A percentile compares a stretch with the other conserved stretches of the same genome.
These are phyloP conservation scores for Eulemur macaco DNA, from an alignment of 2,113 vertebrate genomes.

Conservation along the genomic window DNA sequence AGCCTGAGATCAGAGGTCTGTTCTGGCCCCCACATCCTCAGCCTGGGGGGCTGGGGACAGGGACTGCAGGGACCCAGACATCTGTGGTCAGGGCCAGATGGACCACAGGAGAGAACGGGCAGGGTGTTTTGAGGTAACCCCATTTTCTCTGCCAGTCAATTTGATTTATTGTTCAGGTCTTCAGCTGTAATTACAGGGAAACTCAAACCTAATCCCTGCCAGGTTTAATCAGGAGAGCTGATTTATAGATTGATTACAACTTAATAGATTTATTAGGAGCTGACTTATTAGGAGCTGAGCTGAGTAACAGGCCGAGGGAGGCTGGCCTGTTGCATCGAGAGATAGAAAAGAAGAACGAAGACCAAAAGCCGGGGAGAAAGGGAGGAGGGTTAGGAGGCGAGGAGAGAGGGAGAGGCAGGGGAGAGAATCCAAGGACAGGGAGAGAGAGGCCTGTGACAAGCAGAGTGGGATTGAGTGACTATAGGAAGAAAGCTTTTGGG, in stretches of 20 bases:
- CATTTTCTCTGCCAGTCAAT: background rate
- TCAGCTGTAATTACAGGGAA: constrained; percentile 42
- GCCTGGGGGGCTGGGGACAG: background rate
- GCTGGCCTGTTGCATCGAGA: background rate
- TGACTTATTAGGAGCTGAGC: constrained; percentile 55
- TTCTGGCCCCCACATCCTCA: background rate
- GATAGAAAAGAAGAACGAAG: background rate
- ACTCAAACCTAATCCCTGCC: background rate
- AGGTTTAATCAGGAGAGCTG: constrained; percentile 37
- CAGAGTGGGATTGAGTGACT: background rate
- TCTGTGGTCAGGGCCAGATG: background rate
- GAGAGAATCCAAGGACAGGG: background rate
- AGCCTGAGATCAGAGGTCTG: background rate
- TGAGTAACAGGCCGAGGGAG: background rate
- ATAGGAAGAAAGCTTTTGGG: background rate
- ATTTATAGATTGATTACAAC: constrained; percentile 48
- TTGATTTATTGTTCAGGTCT: constrained; percentile 32
- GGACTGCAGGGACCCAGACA: background rate
- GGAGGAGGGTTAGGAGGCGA: background rate
- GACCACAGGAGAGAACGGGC: background rate
- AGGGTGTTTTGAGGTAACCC: background rate
- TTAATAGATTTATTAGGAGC: constrained; percentile 56
- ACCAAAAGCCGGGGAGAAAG: background rate
- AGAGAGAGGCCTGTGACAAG: background rate
- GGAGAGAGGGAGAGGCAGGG: background rate